These are phyloP conservation scores for Alosa alosa DNA, from an alignment of 2,113 vertebrate species.

Conservation along the genomic window DNA sequence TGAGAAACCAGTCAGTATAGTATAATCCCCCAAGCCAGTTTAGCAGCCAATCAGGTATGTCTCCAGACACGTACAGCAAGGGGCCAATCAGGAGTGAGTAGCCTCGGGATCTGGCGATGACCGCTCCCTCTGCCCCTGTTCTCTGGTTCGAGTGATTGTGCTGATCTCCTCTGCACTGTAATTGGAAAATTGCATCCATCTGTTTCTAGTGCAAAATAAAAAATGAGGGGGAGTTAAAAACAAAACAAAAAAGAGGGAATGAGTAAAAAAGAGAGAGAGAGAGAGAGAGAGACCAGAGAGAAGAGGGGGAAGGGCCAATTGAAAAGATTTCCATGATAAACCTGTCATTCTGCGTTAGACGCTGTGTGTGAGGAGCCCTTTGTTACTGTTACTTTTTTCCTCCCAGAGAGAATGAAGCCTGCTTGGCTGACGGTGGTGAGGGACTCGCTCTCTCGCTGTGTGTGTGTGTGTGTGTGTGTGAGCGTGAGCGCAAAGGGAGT, in stretches of 20 bases:
- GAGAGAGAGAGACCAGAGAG: constrained; percentile 47
- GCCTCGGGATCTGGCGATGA: not conserved
- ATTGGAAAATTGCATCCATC: not conserved
- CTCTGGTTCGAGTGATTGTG: not conserved
- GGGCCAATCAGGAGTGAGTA: not conserved
- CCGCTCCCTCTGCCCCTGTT: not conserved
- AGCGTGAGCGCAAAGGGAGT: constrained; percentile 42
- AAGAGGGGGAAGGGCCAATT: constrained; percentile 59
- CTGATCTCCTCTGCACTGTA: not conserved
- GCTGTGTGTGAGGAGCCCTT: not conserved
- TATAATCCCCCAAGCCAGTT: not conserved
- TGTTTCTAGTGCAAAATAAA: not conserved
- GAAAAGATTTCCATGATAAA: constrained; percentile 71
- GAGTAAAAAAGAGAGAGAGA: not conserved
- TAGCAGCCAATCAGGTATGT: not conserved
- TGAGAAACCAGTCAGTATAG: too few species aligned
- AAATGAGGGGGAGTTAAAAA: not conserved
- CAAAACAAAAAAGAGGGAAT: not conserved
- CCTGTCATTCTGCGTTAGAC: constrained; percentile 61
- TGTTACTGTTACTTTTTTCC: not conserved
- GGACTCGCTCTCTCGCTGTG: not conserved
- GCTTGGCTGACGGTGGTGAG: not conserved
- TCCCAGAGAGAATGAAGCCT: not conserved
- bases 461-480: constrained; percentile 1
- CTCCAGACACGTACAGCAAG: not conserved